Conservation (phyloP, 1,140 invertebrate genomes). For the Penaeus japonicus region DNA sequence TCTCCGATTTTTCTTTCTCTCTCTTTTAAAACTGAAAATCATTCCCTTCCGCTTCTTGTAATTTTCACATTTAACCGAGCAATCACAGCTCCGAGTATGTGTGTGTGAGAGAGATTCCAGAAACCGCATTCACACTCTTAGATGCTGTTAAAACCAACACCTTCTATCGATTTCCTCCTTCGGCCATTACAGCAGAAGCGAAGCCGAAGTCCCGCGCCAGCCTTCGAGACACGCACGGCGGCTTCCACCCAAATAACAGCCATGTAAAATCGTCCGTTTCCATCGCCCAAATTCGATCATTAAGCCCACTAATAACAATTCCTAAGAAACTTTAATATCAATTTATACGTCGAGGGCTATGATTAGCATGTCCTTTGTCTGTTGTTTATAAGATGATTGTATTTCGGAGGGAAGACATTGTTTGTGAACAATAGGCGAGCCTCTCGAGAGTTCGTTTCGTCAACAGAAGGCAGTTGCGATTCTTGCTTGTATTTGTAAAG, state of each 20-base stretch:
- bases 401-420: not conserved
- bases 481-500: no score
- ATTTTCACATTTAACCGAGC: no score
- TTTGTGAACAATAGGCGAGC: not conserved
- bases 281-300: not conserved
- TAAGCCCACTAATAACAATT: conserved; percentile 25
- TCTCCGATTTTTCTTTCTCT: no score
- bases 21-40: no score
- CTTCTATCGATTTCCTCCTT: no score
- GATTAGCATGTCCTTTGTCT: conserved; percentile 19
- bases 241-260: not conserved
- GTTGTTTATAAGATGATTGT: conserved; percentile 25
- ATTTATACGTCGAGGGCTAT: conserved; percentile 18
- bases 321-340: conserved; percentile 35
- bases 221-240: not conserved
- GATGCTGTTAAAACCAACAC: no score
- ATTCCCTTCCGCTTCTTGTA: no score
- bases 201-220: not conserved
- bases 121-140: no score
- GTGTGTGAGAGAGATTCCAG: no score
- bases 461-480: not conserved
- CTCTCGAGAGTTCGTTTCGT: not conserved
- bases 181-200: not conserved
- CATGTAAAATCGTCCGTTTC: not conserved
- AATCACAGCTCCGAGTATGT: no score